A percentile compares a stretch with the other conserved stretches of the same genome.
phyloP scores from a whole-genome alignment of 2,113 vertebrate species.

The Scomber colias region DNA sequence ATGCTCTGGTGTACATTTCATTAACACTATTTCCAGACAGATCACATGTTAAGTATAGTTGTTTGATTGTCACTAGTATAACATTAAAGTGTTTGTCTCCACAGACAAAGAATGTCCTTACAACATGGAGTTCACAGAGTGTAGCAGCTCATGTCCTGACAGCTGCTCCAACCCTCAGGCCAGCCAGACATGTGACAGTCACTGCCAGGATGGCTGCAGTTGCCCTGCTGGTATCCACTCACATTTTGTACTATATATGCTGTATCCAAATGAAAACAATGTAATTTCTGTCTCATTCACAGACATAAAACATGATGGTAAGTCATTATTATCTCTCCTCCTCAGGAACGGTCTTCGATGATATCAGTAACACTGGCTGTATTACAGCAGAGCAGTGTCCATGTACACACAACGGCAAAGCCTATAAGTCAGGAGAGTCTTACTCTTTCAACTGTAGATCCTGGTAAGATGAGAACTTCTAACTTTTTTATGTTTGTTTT shows the following conservation, averaged over 20 bases:
- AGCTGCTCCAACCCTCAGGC: conserved; percentile 88
- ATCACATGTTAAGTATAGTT: background rate
- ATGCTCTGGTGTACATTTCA: background rate
- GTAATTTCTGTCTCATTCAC: background rate
- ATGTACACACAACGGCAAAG: conserved; percentile 84
- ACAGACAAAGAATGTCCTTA: conserved; percentile 85
- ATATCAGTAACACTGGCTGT: conserved; percentile 85
- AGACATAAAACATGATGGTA: conserved; percentile 6
- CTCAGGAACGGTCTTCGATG: conserved; percentile 89
- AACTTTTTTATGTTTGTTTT: background rate
- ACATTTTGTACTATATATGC: background rate
- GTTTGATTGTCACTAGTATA: background rate
- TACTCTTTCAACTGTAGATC: conserved; percentile 83
- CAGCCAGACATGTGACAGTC: conserved; percentile 86
- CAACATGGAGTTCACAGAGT: conserved; percentile 88
- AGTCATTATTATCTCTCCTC: background rate
- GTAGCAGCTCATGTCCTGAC: conserved; percentile 85
- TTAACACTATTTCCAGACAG: no score
- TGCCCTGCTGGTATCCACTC: conserved; percentile 86
- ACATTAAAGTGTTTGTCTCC: conserved; percentile 36
- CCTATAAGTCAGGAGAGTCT: conserved; percentile 84
- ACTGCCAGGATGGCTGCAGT: conserved; percentile 89
- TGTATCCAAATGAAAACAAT: background rate
- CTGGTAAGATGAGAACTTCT: conserved; percentile 81
- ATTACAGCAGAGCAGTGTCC: conserved; percentile 82